phyloP scores from a whole-genome alignment of 2,888 invertebrate genomes.

The Trilocha varians region DNA sequence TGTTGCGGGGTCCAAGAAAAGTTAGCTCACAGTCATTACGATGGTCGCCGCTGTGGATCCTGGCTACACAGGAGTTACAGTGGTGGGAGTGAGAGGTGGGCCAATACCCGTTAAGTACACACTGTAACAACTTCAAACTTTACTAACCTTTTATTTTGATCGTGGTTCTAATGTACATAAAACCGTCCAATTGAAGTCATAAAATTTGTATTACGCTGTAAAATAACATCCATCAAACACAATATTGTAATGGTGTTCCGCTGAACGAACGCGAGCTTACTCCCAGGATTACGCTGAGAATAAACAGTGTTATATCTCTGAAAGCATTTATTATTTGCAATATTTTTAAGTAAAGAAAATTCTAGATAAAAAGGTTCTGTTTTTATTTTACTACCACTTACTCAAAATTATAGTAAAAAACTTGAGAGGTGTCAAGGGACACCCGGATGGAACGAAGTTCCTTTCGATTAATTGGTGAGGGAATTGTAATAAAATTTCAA shows the following conservation, averaged over 20 bases:
- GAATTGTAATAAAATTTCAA: too few relatives aligned
- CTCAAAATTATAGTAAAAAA: too few relatives aligned
- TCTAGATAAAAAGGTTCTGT: neutral
- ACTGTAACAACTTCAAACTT: neutral
- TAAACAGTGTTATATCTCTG: neutral
- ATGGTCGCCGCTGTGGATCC: too few relatives aligned
- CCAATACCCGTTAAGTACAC: too few relatives aligned
- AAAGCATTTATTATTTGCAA: neutral
- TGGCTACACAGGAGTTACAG: too few relatives aligned
- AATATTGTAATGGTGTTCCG: conserved; percentile 1
- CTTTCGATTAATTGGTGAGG: too few relatives aligned
- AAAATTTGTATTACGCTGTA: conserved; percentile 2
- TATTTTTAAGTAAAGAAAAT: neutral
- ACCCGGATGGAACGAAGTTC: too few relatives aligned
- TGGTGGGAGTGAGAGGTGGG: too few relatives aligned
- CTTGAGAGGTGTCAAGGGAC: too few relatives aligned
- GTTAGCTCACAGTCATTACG: too few relatives aligned
- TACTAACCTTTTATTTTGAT: neutral
- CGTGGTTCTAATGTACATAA: neutral
- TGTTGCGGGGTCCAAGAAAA: too few relatives aligned
- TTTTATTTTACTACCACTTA: too few relatives aligned
- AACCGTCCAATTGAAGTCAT: conserved; percentile 1
- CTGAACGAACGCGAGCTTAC: neutral
- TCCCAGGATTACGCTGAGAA: neutral
- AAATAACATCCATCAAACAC: neutral